Evolutionary conservation across 2,797 vertebrate genomes (phyloP), one percentile per base, ranked within the genome.

Genomic region (Anabas testudineus): DNA sequence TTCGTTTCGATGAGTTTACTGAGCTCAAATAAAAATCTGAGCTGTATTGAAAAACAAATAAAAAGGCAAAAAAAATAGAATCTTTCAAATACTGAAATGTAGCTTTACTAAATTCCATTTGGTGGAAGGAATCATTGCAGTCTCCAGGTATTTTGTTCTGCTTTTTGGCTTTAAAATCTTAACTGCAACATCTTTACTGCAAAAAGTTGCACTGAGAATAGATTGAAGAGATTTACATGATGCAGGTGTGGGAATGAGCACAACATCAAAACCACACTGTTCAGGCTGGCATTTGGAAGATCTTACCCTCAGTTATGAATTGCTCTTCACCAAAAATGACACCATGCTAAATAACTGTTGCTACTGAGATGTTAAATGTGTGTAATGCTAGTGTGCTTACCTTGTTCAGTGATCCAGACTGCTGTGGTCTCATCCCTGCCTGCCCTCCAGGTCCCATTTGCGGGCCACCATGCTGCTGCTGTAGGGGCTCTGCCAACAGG

Each of bases 371-470:
- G 21, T 16, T 7, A 10, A 14, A 30, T 24, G 10, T 2, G 19
- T 43, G 26, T 8, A 24, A 9, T 3, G 13, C 39, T 32, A 28
- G 5, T 4, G 28, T 22, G 12, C 78, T 86, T 89, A 96, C 96
- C 94, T 96, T 95, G 89, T 93, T 95, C 88, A 95, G 87, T 56
- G 91, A 85, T 87, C 94, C 94, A 43, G 96, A 94, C 73, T 97
- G 97, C 39, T 97, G 95, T 6, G 95, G 94, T 87, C 97, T 95
- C 84, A 98, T 90, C 76, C 92, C 94, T 21, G 94, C 56, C 70
- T 96, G 97, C 71, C 92, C 94, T 71, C 93, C 95, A 10, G 93
- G 94, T 82, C 94, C 95, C 94, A 98, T 96, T 86, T 96, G 95
- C 63, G 89, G 92, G 49, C 86, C 71, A 0, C 85, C 87, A 2